Conservation (phyloP, 2,113 vertebrate genomes). For the Syngnathus floridae region DNA sequence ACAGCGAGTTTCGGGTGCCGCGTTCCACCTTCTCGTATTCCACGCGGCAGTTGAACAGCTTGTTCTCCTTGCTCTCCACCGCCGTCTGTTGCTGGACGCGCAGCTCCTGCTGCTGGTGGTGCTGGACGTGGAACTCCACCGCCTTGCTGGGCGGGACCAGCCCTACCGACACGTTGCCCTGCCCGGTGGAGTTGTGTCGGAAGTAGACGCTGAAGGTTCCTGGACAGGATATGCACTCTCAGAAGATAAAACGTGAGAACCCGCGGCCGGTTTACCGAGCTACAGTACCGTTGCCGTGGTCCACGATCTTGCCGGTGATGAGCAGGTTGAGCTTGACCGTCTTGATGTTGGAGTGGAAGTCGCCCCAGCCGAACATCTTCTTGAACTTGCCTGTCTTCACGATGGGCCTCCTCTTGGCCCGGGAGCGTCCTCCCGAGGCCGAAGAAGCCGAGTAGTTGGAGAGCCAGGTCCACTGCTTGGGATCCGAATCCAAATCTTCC, state of each 20-base stretch:
- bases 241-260: not conserved
- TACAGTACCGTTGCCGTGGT: conserved; percentile 85
- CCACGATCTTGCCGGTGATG: conserved; percentile 97
- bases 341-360: conserved; percentile 98
- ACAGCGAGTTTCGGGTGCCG: conserved; percentile 91
- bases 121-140: conserved; percentile 86
- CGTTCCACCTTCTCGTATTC: conserved; percentile 98
- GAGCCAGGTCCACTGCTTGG: conserved; percentile 90
- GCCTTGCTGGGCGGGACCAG: conserved; percentile 94
- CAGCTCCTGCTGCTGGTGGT: conserved; percentile 36
- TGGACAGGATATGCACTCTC: not conserved
- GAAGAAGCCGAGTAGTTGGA: conserved; percentile 82
- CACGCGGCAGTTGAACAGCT: conserved; percentile 97
- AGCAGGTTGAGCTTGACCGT: conserved; percentile 94
- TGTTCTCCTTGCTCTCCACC: conserved; percentile 94
- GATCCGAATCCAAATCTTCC: conserved; percentile 81
- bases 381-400: conserved; percentile 97
- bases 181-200: conserved; percentile 94
- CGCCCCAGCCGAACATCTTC: conserved; percentile 99
- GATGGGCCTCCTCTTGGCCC: conserved; percentile 84
- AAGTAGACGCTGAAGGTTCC: conserved; percentile 95
- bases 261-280: not conserved
- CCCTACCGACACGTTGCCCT: conserved; percentile 94
- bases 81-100: conserved; percentile 80
- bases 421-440: conserved; percentile 77